Evolutionary conservation across 2,113 vertebrate species (phyloP).

Genomic region (Himantopus leucocephalus): DNA sequence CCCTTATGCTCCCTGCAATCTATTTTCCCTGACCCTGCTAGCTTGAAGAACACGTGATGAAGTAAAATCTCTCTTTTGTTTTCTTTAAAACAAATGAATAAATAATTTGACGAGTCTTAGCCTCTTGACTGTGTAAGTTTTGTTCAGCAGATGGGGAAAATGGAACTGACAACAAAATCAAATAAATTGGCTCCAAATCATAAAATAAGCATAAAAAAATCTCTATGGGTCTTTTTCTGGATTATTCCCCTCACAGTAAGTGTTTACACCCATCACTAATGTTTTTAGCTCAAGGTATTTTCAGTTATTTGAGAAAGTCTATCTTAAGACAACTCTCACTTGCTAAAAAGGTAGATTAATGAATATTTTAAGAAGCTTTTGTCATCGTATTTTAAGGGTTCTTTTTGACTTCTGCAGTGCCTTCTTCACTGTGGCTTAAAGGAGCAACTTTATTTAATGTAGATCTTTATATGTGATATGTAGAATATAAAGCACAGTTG

Average conservation of each 20-base stretch:
- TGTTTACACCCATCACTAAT: neutral
- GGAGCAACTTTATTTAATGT: neutral
- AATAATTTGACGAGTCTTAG: neutral
- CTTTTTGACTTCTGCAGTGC: neutral
- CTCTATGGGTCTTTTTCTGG: neutral
- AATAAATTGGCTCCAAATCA: neutral
- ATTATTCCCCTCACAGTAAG: neutral
- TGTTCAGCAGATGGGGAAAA: neutral
- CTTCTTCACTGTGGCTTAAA: neutral
- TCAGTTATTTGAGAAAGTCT: neutral
- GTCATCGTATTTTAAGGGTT: neutral
- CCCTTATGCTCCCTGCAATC: neutral
- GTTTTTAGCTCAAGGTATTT: neutral
- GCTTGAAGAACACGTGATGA: neutral
- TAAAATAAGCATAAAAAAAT: neutral
- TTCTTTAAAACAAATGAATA: neutral
- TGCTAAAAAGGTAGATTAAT: neutral
- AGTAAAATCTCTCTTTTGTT: neutral
- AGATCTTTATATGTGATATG: neutral
- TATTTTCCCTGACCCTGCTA: neutral
- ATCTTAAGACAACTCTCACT: neutral
- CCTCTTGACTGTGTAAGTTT: neutral
- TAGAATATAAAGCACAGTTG: neutral
- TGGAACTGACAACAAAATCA: neutral
- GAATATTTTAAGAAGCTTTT: neutral